Base-by-base conservation (phyloP, 2,113 vertebrate species). In the Phainopepla nitens region DNA sequence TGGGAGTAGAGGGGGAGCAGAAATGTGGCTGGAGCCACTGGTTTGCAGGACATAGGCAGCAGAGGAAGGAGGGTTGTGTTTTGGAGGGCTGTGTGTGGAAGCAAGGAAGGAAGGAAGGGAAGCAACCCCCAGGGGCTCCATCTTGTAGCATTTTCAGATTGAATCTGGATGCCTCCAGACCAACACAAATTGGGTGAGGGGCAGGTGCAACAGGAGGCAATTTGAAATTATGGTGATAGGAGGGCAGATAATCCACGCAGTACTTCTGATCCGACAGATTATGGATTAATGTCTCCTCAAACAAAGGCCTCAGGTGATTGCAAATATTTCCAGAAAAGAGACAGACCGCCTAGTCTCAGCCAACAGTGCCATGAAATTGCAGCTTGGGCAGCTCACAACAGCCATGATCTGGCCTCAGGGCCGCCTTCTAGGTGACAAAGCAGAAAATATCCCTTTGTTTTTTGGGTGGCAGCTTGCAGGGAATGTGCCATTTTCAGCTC, bases 1-100 rank as follows among this genome's bases (percentile, higher is more conserved):
- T 2, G 9, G 1, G 6, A 13, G 23, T 10, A 42, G 44, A 65
- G 75, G 29, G 73, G 25, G 25, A n/a, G 58, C 35, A 68, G 39
- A 64, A 13, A 69, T 0, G 0, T 0, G 11, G 36, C 41, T 12
- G 27, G 13, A 80, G 57, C 23, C 47, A 21, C 18, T 4, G 3
- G 4, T n/a, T 54, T 28, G 44, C 24, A 23, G 35, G 29, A 61
- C 27, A 23, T 0, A 1, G 20, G 36, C 18, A 64, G 44, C 0
- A 2, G 58, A 44, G 45, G 20, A 64, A 58, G 29, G 29, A 54
- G 9, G 25, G 39, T 7, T 70, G 45, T 1, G 4, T 28, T 62
- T 62, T 12, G 31, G 31, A 75, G 18, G 25, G 9, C n/a, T n/a
- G n/a, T n/a, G n/a, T n/a, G n/a, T n/a, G 11, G 16, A 25, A 13